Percentiles rank a stretch among this genome's conserved stretches.
These are phyloP conservation scores for Metallyticus violacea DNA, from an alignment of 2,888 invertebrate species.

Conservation along the genomic window DNA sequence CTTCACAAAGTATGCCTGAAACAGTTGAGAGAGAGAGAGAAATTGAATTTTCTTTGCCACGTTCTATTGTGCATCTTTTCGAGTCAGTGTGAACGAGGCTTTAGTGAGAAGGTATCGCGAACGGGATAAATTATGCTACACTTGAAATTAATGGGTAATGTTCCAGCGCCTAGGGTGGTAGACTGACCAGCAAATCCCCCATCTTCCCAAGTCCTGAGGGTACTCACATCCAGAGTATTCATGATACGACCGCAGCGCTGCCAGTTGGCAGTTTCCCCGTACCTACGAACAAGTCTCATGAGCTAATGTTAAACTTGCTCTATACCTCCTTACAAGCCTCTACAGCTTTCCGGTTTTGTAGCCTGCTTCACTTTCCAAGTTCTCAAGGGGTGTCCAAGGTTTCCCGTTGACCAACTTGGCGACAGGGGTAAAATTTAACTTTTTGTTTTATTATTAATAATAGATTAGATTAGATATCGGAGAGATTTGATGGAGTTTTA, in stretches of 20 bases:
- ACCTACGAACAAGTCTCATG: background rate
- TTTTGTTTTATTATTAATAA: no score
- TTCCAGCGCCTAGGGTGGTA: background rate
- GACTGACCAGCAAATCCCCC: background rate
- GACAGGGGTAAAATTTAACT: no score
- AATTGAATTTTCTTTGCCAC: no score
- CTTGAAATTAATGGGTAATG: constrained; percentile 30
- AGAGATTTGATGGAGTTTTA: no score
- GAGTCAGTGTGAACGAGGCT: background rate
- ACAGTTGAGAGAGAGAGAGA: no score
- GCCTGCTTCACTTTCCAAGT: no score
- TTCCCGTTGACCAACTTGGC: no score
- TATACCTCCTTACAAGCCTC: background rate
- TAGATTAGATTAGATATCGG: no score
- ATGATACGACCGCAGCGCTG: background rate
- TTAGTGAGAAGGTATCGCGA: background rate
- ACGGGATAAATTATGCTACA: constrained; percentile 27
- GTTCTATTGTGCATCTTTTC: background rate
- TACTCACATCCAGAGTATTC: background rate
- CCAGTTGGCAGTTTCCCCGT: background rate
- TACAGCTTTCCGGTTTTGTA: no score
- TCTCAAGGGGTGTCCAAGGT: background rate
- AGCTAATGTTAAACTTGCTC: background rate
- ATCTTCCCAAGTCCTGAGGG: background rate
- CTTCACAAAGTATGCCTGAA: no score